Evolutionary conservation across 2,888 invertebrate genomes (phyloP), one percentile per base, ranked within the genome.

Genomic region (Pyralis farinalis): DNA sequence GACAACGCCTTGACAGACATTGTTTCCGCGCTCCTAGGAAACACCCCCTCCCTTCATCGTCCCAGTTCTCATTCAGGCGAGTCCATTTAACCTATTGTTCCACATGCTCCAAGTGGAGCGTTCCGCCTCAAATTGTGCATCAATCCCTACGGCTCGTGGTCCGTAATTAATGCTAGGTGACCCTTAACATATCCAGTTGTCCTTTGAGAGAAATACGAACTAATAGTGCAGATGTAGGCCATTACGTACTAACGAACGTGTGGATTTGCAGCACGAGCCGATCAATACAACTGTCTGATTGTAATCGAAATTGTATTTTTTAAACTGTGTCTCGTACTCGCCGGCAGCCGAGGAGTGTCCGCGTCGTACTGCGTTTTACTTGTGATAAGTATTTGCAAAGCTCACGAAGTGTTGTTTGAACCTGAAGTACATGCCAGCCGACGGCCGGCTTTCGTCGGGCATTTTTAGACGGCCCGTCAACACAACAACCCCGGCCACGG

Each of bases 391-490:
- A 16, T 25, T 25, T 25, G 25, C 25, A 7, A 2, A n/a, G 25
- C 7, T 20, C 32, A 4, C 9, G 12, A 32, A 16, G 7, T 32
- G 7, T 20, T 12, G 7, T 30, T 7, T 12, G 8, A 16, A 8
- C 16, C 12, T 8, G 11, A 7, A 12, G 9, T 16, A 32, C 42
- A 40, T 34, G 42, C 37, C 30, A 42, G 40, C 39, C 42, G 47
- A 48, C 40, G 42, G 40, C 41, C 28, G 37, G 43, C 37, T 47
- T 44, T 44, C 58, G 60, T 61, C 53, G 51, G 57, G 47, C 58
- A 53, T 60, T 65, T 69, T 66, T 63, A 63, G 65, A 63, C 58
- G 56, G 57, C 54, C 39, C n/a, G 43, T 36, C 30, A 7, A 34
- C 30, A 30, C 55, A 61, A 68, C 65, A 65, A 63, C 60, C 59